Evolutionary conservation across 2,797 vertebrate species (phyloP).

Genomic region (Brotula barbata): DNA sequence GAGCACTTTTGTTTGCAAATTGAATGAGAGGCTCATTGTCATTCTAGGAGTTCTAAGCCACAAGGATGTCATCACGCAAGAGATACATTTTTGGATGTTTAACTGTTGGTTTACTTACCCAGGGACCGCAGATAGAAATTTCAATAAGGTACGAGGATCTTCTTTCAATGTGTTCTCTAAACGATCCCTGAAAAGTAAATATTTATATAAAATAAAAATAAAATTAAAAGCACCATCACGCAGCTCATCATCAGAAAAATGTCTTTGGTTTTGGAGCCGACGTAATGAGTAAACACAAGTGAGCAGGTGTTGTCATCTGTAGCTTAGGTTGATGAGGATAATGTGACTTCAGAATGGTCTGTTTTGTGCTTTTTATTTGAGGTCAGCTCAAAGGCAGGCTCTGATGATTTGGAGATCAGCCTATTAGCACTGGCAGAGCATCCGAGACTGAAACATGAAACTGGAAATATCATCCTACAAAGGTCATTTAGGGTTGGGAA

Average conservation of each 20-base stretch:
- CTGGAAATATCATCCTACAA: too few relatives aligned
- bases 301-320: too few relatives aligned
- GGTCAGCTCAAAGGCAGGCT: not conserved
- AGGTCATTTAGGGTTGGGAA: too few relatives aligned
- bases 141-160: not conserved
- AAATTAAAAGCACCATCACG: too few relatives aligned
- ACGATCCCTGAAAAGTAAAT: not conserved
- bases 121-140: not conserved
- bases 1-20: too few relatives aligned
- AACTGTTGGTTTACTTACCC: not conserved
- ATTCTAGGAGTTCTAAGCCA: too few relatives aligned
- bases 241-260: conserved; percentile 3
- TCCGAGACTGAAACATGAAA: not conserved
- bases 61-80: not conserved
- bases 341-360: conserved; percentile 42
- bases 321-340: conserved; percentile 68
- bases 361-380: not conserved
- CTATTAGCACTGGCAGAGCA: not conserved
- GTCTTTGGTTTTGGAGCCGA: conserved; percentile 74
- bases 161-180: not conserved
- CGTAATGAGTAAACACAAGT: conserved; percentile 71
- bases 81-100: not conserved
- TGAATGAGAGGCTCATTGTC: too few relatives aligned
- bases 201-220: too few relatives aligned
- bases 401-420: not conserved